Evolutionary conservation across 2,113 vertebrate species (phyloP), one percentile per base, ranked within the genome.

Genomic region (Apodemus sylvaticus): DNA sequence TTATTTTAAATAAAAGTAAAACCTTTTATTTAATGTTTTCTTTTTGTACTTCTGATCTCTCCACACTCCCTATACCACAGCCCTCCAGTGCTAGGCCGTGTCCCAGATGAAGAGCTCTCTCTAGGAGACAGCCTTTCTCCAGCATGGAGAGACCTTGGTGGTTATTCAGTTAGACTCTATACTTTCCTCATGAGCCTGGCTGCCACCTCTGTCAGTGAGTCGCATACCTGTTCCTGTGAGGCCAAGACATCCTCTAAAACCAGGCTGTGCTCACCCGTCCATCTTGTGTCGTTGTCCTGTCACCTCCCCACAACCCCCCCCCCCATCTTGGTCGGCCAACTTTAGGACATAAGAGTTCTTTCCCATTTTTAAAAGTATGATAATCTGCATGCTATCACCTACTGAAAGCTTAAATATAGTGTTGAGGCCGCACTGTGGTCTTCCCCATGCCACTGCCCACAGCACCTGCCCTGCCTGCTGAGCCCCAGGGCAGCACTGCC

Each of bases 1-100:
- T 98, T 99, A 99, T 99, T 99, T 99, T 98, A 99, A 99, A 99
- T 99, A 99, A 99, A 99, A 98, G 98, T 96, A 96, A 96, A 96
- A 97, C 97, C 98, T 99, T 99, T 99, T 99, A 99, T 99, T 98
- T 99, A 99, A 98, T 60, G 22, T 96, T 96, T 34, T 94, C 95
- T 96, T 17, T 83, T 81, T 97, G 90, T 94, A 71, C 62, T 93
- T 78, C 53, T 97, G 93, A 29, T 95, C 93, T 86, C 14, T 85
- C 58, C 89, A 62, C 10, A 1, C 53, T 68, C 51, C 92, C 53
- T 73, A 13, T 14, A 66, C 22, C n/a, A 42, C 10, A 29, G 14
- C 13, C 34, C 9, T 10, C 74, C 45, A 36, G 48, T 78, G 51
- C 74, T 64, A 4, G 60, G 8, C n/a, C 3, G 2, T 29, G 26